Evolutionary conservation across 2,113 vertebrate genomes (phyloP).

Genomic region (Mobula hypostoma): DNA sequence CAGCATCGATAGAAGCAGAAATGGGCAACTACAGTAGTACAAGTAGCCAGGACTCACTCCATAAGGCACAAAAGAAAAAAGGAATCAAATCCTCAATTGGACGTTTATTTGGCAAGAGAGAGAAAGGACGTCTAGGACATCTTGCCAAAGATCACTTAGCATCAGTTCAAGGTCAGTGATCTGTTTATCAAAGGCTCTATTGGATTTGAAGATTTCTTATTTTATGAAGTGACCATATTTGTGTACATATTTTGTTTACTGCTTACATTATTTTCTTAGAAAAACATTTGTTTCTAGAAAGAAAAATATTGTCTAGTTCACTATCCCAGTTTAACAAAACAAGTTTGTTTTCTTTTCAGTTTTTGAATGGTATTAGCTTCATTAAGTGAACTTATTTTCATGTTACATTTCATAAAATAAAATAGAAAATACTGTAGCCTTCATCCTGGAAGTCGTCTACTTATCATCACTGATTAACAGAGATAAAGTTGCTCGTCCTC

Average conservation of each 20-base stretch:
- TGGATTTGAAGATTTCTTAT: not conserved
- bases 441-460: not conserved
- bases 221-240: not conserved
- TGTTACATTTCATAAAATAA: not conserved
- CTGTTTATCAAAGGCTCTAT: not conserved
- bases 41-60: slow-evolving; percentile 95
- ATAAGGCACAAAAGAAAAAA: slow-evolving; percentile 97
- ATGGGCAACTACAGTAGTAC: slow-evolving; percentile 79
- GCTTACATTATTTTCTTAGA: not conserved
- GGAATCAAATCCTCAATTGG: slow-evolving; percentile 98
- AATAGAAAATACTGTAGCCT: not conserved
- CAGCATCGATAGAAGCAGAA: slow-evolving; percentile 79
- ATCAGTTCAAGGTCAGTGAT: slow-evolving; percentile 48
- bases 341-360: not conserved
- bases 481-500: too few species aligned
- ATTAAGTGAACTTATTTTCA: not conserved
- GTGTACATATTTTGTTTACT: not conserved
- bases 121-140: slow-evolving; percentile 84
- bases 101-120: slow-evolving; percentile 95
- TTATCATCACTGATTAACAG: too few species aligned
- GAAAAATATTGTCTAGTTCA: not conserved
- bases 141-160: slow-evolving; percentile 76
- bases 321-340: not conserved
- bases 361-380: too few species aligned
- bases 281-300: not conserved